Evolutionary conservation across 2,797 vertebrate species (phyloP).

Genomic region (Argyrosomus regius): DNA sequence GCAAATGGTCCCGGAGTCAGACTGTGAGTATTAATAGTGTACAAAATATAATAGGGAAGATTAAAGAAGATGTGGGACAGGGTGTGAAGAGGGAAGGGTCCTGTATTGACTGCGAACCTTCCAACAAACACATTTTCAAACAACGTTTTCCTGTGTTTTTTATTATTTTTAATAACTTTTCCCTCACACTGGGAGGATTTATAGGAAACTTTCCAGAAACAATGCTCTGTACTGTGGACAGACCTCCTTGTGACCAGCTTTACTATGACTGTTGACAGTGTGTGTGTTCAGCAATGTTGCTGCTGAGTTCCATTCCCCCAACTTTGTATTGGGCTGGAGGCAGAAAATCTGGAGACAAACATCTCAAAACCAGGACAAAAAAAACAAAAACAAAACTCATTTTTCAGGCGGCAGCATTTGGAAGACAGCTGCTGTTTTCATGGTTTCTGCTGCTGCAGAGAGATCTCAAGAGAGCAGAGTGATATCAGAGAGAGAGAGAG

Average conservation of each 20-base stretch:
- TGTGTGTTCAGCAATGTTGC: background rate
- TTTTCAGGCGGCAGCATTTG: background rate
- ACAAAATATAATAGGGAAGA: background rate
- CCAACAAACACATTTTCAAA: background rate
- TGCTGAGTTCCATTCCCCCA: background rate
- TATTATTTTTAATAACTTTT: background rate
- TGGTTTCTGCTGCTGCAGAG: background rate
- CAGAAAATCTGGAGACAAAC: background rate
- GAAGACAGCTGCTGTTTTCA: background rate
- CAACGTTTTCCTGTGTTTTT: background rate
- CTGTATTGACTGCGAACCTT: background rate
- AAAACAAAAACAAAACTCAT: background rate
- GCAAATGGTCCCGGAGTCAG: background rate
- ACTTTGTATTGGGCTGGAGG: background rate
- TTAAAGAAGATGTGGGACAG: background rate
- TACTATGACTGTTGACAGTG: background rate
- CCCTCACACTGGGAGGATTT: no score
- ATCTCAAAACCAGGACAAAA: background rate
- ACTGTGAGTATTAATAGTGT: background rate
- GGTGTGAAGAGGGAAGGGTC: background rate
- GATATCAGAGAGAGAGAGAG: slow-evolving; percentile 24
- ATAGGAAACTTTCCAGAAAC: background rate
- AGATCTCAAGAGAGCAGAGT: slow-evolving; percentile 2
- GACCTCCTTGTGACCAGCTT: no score
- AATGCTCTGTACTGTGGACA: no score